These are phyloP conservation scores for Eledona agricola DNA, from an alignment of 2,888 invertebrate genomes.

Conservation along the genomic window DNA sequence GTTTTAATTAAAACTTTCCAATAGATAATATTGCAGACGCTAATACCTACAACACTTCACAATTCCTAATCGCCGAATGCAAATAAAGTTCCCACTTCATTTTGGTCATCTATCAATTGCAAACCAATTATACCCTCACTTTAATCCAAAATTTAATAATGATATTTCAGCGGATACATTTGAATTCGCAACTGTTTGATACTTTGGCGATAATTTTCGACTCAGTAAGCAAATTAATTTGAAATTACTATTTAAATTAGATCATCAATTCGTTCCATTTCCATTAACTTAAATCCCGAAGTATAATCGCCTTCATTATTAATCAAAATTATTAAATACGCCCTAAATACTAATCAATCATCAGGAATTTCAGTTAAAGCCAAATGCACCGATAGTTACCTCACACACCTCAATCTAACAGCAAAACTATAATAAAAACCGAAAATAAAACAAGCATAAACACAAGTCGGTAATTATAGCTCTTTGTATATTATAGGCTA, in stretches of 20 bases:
- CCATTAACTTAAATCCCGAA: constrained; percentile 42
- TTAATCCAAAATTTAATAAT: constrained; percentile 16
- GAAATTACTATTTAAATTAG: constrained; percentile 40
- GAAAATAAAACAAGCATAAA: no score
- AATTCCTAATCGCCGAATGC: constrained; percentile 1
- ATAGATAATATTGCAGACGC: constrained; percentile 8
- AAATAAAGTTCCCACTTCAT: no score
- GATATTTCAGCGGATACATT: constrained; percentile 11
- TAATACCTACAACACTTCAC: constrained; percentile 1
- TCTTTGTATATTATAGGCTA: no score
- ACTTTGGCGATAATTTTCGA: constrained; percentile 31
- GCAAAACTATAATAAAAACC: no score
- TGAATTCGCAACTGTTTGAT: constrained; percentile 20
- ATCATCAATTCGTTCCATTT: constrained; percentile 44
- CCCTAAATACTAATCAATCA: constrained; percentile 3
- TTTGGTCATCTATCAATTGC: constrained; percentile 7
- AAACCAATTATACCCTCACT: constrained; percentile 7
- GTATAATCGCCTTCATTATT: constrained; percentile 45
- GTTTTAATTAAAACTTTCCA: constrained; percentile 11
- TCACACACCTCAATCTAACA: background rate
- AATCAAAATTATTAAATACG: constrained; percentile 42
- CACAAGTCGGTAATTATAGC: no score
- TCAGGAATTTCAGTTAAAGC: background rate
- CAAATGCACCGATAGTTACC: background rate
- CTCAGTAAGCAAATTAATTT: constrained; percentile 35